These are phyloP conservation scores for Oreonectes daqikongensis DNA, from an alignment of 2,797 vertebrate genomes.

Conservation along the genomic window DNA sequence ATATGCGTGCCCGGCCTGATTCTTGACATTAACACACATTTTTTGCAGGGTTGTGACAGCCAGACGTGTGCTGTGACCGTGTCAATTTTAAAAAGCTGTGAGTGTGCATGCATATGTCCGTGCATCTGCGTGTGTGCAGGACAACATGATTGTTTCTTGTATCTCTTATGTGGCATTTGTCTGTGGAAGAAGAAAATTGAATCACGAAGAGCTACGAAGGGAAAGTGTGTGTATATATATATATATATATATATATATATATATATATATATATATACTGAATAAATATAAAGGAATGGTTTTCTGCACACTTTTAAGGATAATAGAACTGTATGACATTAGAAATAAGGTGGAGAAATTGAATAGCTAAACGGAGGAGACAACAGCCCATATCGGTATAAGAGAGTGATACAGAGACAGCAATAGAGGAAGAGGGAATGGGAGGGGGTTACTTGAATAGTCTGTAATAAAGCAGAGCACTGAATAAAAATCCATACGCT, in stretches of 20 bases:
- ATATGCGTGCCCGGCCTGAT: conserved; percentile 17
- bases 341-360: conserved; percentile 26
- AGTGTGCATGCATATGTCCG: conserved; percentile 31
- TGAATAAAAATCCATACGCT: conserved; percentile 50
- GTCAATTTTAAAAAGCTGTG: conserved; percentile 18
- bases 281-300: not conserved
- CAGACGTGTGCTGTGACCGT: conserved; percentile 32
- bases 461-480: conserved; percentile 42
- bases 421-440: conserved; percentile 5
- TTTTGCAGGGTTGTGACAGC: conserved; percentile 32
- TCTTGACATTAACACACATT: conserved; percentile 1
- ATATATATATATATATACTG: too few relatives aligned
- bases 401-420: conserved; percentile 1
- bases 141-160: conserved; percentile 5
- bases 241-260: not conserved
- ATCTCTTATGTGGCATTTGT: not conserved
- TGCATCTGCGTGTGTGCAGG: conserved; percentile 21
- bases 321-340: conserved; percentile 1
- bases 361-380: conserved; percentile 15
- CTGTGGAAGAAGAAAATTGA: not conserved
- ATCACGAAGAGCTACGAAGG: not conserved
- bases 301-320: not conserved
- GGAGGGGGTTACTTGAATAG: conserved; percentile 37
- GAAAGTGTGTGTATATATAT: not conserved
- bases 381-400: conserved; percentile 3